Evolutionary conservation across 1,140 invertebrate genomes (phyloP), one percentile per base, ranked within the genome.

Genomic region (Lysiphlebus fabarum): DNA sequence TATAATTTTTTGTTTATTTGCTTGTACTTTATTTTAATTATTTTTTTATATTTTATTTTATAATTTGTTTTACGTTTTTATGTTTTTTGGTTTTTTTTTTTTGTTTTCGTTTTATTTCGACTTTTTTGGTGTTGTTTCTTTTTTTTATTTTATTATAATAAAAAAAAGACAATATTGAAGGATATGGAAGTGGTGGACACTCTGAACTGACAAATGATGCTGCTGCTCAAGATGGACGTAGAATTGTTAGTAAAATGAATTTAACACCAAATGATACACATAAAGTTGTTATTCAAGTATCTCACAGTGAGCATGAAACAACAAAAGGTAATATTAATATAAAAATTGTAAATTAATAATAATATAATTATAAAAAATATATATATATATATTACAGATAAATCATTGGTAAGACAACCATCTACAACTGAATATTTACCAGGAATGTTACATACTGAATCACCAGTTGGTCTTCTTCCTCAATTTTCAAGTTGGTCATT

Each of bases 401-500:
- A 86, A 67, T 70, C 72, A 33, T 70, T 89, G 9, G 81, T 86
- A 43, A 79, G 87, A 7, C 87, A 92, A 73, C 87, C 89, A 12
- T 93, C 91, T 1, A 95, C 91, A 0, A 94, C 90, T 1, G 90
- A 93, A 80, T 95, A 95, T 80, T 77, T 96, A 40, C 89, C 92
- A 5, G 90, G 91, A 37, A 94, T 97, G 92, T 80, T 96, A 38
- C 91, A 95, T 68, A 84, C 87, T 0, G 83, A 83, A 54, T 92
- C 90, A 17, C 91, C 92, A 6, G 73, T 82, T 5, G 87, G 84
- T 48, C 78, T 96, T 8, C 78, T 96, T 48, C 95, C 96, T 0
- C 86, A 90, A 59, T 98, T 92, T 79, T 88, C 93, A 0, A 96
- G 93, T 62, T 99, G 95, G 94, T 91, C 91, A 2, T 77, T 99